These are phyloP conservation scores for Agapornis roseicollis DNA, from an alignment of 2,113 vertebrate species.

Conservation along the genomic window DNA sequence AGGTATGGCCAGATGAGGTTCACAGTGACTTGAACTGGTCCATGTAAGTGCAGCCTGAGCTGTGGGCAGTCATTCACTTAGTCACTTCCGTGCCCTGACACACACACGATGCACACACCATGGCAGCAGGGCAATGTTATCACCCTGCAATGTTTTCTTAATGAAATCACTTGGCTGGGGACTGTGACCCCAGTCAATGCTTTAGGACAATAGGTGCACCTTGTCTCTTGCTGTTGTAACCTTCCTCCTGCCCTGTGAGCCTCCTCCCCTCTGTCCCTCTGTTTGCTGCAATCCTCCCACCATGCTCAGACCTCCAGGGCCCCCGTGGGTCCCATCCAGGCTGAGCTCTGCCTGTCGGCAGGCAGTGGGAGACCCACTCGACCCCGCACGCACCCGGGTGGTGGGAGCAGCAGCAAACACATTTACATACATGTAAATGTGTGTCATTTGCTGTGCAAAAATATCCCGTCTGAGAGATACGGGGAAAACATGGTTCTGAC, in stretches of 20 bases:
- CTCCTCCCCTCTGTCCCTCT: conserved; percentile 52
- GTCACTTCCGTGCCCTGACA: conserved; percentile 33
- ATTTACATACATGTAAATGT: conserved; percentile 54
- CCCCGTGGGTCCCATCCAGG: neutral
- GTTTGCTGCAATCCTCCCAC: conserved; percentile 7
- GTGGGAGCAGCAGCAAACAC: neutral
- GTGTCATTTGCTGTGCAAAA: conserved; percentile 35
- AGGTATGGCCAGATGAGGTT: neutral
- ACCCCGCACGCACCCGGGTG: neutral
- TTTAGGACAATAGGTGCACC: conserved; percentile 16
- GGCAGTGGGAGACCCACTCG: neutral
- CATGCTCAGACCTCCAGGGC: neutral
- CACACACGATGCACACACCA: rapidly evolving
- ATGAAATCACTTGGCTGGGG: neutral
- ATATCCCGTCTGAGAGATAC: conserved; percentile 45
- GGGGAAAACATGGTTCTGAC: conserved; percentile 25
- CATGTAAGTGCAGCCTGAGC: neutral
- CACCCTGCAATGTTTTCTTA: neutral
- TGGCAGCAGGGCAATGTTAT: neutral
- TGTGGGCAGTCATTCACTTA: neutral
- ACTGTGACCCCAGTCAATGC: neutral
- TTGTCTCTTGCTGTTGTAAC: conserved; percentile 21
- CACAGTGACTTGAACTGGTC: neutral
- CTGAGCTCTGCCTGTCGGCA: neutral
- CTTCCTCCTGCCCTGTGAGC: neutral